Evolutionary conservation across 2,888 invertebrate genomes (phyloP).

Genomic region (Eilema sororculum): DNA sequence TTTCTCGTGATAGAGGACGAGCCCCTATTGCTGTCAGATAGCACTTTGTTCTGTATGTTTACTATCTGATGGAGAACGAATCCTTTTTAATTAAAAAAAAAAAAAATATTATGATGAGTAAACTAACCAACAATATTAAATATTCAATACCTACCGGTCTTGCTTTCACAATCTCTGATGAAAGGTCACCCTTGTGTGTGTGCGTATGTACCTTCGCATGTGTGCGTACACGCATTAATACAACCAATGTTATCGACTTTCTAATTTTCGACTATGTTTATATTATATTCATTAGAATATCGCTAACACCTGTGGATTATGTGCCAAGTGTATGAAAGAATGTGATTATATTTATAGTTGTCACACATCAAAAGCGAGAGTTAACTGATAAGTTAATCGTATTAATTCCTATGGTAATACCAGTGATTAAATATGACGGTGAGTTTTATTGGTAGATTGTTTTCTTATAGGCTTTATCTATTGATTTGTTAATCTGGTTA

Average conservation of each 20-base stretch:
- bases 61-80: too few relatives aligned
- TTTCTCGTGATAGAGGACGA: too few relatives aligned
- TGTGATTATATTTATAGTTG: neutral
- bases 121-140: constrained; percentile 36
- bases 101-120: constrained; percentile 6
- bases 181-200: constrained; percentile 71
- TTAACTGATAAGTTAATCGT: neutral
- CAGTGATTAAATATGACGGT: too few relatives aligned
- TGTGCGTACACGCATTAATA: constrained; percentile 47
- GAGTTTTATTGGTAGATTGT: too few relatives aligned
- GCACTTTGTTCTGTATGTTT: too few relatives aligned
- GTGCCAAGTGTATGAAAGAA: constrained; percentile 36
- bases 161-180: constrained; percentile 75
- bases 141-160: constrained; percentile 26
- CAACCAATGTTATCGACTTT: constrained; percentile 72
- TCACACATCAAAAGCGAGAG: constrained; percentile 6
- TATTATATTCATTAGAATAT: constrained; percentile 42
- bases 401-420: too few relatives aligned
- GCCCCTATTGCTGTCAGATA: too few relatives aligned
- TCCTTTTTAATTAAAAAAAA: too few relatives aligned
- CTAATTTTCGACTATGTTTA: constrained; percentile 67
- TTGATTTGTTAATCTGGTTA: too few relatives aligned
- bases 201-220: constrained; percentile 45
- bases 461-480: too few relatives aligned
- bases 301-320: constrained; percentile 44